Evolutionary conservation across 1,140 invertebrate species (phyloP).

Genomic region (Drosophila ogumai): DNA sequence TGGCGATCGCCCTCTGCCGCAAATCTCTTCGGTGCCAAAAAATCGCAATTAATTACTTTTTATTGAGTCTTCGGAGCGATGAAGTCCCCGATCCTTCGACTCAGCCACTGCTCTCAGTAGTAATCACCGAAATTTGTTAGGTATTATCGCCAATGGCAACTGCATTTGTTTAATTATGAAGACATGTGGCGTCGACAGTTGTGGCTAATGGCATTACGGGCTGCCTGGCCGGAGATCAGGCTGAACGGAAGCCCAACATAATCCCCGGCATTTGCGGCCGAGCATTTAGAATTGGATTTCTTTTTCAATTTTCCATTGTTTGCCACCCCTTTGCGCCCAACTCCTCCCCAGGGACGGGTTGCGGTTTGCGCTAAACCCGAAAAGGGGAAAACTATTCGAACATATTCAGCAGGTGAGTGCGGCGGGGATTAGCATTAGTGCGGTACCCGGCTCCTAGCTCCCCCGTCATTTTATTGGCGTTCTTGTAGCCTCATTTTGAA

Average conservation of each 20-base stretch:
- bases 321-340: slow-evolving; percentile 11
- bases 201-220: slow-evolving; percentile 73
- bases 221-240: slow-evolving; percentile 27
- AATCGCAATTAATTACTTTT: slow-evolving; percentile 79
- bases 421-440: slow-evolving; percentile 15
- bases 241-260: slow-evolving; percentile 58
- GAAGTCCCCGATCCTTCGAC: slow-evolving; percentile 7
- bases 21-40: slow-evolving; percentile 65
- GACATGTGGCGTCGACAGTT: slow-evolving; percentile 81
- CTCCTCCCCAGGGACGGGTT: slow-evolving; percentile 26
- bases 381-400: slow-evolving; percentile 19
- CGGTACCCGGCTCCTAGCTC: slow-evolving; percentile 2
- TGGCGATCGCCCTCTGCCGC: slow-evolving; percentile 30
- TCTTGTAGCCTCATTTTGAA: slow-evolving; percentile 34
- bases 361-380: slow-evolving; percentile 48
- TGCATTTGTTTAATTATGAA: slow-evolving; percentile 77
- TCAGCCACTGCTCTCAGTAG: not conserved
- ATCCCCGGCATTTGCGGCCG: slow-evolving; percentile 70
- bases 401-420: slow-evolving; percentile 25
- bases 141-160: slow-evolving; percentile 65
- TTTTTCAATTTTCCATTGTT: slow-evolving; percentile 32
- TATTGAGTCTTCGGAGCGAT: slow-evolving; percentile 62
- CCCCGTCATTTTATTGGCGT: not conserved
- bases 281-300: slow-evolving; percentile 51
- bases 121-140: slow-evolving; percentile 76